Conservation (phyloP, 2,113 vertebrate species). For the Gyps fulvus region DNA sequence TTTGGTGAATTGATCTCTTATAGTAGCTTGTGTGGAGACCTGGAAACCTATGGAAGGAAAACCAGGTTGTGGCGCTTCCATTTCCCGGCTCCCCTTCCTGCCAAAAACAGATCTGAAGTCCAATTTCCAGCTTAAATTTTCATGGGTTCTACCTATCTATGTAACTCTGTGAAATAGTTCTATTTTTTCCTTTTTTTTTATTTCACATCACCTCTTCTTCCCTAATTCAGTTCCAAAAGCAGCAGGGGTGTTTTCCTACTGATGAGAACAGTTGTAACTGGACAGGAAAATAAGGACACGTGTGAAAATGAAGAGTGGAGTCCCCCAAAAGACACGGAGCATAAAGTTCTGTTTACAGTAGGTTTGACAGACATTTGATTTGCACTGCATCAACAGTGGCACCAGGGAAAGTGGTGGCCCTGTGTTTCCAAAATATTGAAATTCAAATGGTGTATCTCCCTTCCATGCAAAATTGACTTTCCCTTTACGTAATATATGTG, state of each 20-base stretch:
- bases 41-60: neutral
- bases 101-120: neutral
- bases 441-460: neutral
- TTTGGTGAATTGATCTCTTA: neutral
- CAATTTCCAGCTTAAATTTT: neutral
- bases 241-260: neutral
- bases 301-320: neutral
- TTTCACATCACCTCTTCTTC: neutral
- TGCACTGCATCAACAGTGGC: neutral
- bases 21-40: neutral
- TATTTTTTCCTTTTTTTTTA: neutral
- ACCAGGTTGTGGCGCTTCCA: neutral
- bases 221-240: neutral
- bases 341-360: neutral
- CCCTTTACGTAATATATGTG: accelerated
- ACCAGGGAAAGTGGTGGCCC: neutral
- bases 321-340: neutral
- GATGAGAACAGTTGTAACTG: neutral
- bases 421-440: neutral
- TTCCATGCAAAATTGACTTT: neutral
- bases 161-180: neutral
- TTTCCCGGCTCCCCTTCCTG: neutral
- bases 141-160: neutral
- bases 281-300: neutral
- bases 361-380: neutral